phyloP scores from a whole-genome alignment of 2,113 vertebrate genomes.

The Diphyllodes magnificus region DNA sequence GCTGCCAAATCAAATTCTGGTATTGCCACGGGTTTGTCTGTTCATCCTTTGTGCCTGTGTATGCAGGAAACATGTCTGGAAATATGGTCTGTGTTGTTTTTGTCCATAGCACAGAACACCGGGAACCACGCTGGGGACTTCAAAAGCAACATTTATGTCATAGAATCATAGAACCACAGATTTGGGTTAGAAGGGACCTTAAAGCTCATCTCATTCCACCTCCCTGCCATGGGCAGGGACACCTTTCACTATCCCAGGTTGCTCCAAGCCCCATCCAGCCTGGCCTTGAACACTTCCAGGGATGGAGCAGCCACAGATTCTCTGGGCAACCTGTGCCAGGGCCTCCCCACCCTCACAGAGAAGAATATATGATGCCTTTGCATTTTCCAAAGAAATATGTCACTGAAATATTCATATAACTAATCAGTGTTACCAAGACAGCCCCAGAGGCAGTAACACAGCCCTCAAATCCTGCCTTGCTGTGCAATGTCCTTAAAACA shows the following conservation, averaged over 20 bases:
- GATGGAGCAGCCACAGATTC: neutral
- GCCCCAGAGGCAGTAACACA: neutral
- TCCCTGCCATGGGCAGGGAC: neutral
- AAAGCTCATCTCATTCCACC: neutral
- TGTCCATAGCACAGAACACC: fast-evolving
- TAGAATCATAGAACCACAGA: neutral
- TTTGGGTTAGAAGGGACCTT: neutral
- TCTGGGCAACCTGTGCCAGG: neutral
- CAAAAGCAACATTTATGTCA: neutral
- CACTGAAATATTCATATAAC: neutral
- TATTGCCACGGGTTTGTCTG: neutral
- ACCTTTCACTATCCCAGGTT: fast-evolving
- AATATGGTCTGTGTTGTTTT: fast-evolving
- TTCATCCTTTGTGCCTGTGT: neutral
- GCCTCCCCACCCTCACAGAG: fast-evolving
- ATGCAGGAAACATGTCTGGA: neutral
- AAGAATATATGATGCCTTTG: neutral
- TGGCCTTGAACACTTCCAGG: neutral
- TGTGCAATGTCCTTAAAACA: neutral
- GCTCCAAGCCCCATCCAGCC: neutral
- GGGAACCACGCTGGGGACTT: neutral
- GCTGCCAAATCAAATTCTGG: neutral
- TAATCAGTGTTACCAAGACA: neutral
- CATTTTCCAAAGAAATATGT: neutral
- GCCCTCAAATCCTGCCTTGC: neutral